phyloP scores from a whole-genome alignment of 2,888 invertebrate species.

The Trichopoda pennipes region DNA sequence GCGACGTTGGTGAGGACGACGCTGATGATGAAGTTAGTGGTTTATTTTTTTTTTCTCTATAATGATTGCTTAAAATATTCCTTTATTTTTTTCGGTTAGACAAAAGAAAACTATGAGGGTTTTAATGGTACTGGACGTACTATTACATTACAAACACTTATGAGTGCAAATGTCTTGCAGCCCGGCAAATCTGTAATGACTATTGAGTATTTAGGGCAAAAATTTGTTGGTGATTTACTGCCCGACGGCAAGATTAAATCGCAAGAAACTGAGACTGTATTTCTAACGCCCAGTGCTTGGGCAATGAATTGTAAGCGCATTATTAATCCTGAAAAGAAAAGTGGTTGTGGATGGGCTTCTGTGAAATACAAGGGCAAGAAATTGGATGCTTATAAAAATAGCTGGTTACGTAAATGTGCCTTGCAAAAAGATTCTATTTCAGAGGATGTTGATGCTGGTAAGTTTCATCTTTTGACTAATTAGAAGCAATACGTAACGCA shows the following conservation, averaged over 20 bases:
- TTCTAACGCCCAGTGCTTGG: slow-evolving; percentile 95
- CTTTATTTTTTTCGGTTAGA: slow-evolving; percentile 68
- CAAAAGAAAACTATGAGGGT: slow-evolving; percentile 79
- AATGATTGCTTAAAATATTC: not conserved
- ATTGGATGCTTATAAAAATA: slow-evolving; percentile 92
- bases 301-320: slow-evolving; percentile 95
- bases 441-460: slow-evolving; percentile 76
- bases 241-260: slow-evolving; percentile 93
- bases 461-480: slow-evolving; percentile 15
- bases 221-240: slow-evolving; percentile 92
- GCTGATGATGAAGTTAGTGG: slow-evolving; percentile 82
- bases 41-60: not conserved
- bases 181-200: slow-evolving; percentile 92
- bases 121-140: slow-evolving; percentile 83
- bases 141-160: slow-evolving; percentile 92
- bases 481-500: too few species aligned
- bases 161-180: slow-evolving; percentile 91
- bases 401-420: slow-evolving; percentile 88
- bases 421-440: slow-evolving; percentile 82
- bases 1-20: slow-evolving; percentile 83
- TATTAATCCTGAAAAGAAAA: slow-evolving; percentile 94
- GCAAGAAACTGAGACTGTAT: slow-evolving; percentile 92
- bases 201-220: slow-evolving; percentile 95
- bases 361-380: slow-evolving; percentile 94
- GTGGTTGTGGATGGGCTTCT: slow-evolving; percentile 96